A percentile compares a stretch with the other conserved stretches of the same genome.
phyloP scores from a whole-genome alignment of 2,797 vertebrate species.

The Lindbergichthys nudifrons region DNA sequence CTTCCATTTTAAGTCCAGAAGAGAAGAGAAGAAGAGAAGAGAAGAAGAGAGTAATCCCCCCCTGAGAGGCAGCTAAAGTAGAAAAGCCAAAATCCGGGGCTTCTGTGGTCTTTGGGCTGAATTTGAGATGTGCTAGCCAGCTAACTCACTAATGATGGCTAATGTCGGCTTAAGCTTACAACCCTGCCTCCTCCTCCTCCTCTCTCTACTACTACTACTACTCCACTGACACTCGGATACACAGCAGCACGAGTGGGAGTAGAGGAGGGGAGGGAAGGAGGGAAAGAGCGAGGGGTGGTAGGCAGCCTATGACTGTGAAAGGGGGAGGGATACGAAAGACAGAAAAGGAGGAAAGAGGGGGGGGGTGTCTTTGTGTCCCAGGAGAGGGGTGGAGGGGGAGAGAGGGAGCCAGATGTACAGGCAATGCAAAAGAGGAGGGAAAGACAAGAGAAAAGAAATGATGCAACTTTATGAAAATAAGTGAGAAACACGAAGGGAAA shows the following conservation, averaged over 20 bases:
- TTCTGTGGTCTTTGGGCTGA: slow-evolving; percentile 51
- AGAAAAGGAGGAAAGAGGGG: slow-evolving; percentile 43
- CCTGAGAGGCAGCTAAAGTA: slow-evolving; percentile 48
- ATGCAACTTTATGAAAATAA: slow-evolving; percentile 34
- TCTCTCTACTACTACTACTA: slow-evolving; percentile 52
- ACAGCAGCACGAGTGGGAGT: slow-evolving; percentile 59
- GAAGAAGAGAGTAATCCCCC: slow-evolving; percentile 24
- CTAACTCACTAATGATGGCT: slow-evolving; percentile 65
- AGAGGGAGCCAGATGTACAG: slow-evolving; percentile 62
- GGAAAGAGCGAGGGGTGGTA: slow-evolving; percentile 14
- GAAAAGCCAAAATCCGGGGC: slow-evolving; percentile 54
- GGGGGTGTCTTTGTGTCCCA: slow-evolving; percentile 70
- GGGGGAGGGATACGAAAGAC: slow-evolving; percentile 50
- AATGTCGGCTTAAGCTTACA: slow-evolving; percentile 63
- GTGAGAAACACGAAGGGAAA: not conserved
- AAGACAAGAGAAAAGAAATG: slow-evolving; percentile 32
- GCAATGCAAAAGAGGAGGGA: slow-evolving; percentile 26
- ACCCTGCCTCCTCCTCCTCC: slow-evolving; percentile 52
- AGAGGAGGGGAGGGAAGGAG: slow-evolving; percentile 28
- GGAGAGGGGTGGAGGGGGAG: slow-evolving; percentile 51
- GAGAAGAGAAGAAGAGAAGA: slow-evolving; percentile 14
- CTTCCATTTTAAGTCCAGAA: slow-evolving; percentile 73
- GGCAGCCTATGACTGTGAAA: slow-evolving; percentile 43
- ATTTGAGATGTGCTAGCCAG: slow-evolving; percentile 45
- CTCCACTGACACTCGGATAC: slow-evolving; percentile 42